These are phyloP conservation scores for Thalassophryne amazonica DNA, from an alignment of 2,797 vertebrate species.

Conservation along the genomic window DNA sequence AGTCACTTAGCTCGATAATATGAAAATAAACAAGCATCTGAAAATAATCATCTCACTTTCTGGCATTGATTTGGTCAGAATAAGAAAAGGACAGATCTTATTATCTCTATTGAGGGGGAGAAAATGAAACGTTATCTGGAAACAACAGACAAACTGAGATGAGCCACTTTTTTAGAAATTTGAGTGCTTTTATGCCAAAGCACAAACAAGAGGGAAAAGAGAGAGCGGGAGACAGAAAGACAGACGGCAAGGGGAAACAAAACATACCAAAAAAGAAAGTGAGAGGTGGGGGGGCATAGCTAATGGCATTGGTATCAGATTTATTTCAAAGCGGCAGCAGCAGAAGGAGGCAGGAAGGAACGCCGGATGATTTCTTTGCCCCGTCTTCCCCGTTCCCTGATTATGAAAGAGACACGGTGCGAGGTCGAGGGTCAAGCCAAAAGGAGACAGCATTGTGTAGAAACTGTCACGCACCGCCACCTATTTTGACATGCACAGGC, in stretches of 20 bases:
- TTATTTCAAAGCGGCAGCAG: constrained; percentile 87
- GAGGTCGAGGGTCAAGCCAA: constrained; percentile 93
- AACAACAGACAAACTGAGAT: constrained; percentile 66
- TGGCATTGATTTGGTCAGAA: constrained; percentile 55
- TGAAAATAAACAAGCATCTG: constrained; percentile 57
- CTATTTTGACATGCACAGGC: constrained; percentile 99
- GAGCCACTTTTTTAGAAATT: constrained; percentile 58
- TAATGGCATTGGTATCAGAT: constrained; percentile 94
- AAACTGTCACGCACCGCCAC: constrained; percentile 99
- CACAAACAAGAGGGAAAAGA: constrained; percentile 41
- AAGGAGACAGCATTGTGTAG: constrained; percentile 99
- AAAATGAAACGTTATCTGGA: constrained; percentile 60
- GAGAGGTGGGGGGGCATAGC: constrained; percentile 71
- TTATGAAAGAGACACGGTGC: constrained; percentile 96
- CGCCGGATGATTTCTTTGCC: constrained; percentile 81
- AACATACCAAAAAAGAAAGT: constrained; percentile 59
- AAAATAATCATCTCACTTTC: constrained; percentile 58
- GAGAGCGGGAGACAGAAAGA: constrained; percentile 23
- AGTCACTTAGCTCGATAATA: constrained; percentile 42
- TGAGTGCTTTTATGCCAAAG: constrained; percentile 75
- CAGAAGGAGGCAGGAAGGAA: constrained; percentile 75
- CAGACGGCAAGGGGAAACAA: constrained; percentile 57
- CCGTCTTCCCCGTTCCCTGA: constrained; percentile 83
- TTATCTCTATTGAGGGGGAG: constrained; percentile 50
- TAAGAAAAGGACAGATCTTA: constrained; percentile 60